Evolutionary conservation across 2,797 vertebrate species (phyloP).

Genomic region (Gobio occitaniae): DNA sequence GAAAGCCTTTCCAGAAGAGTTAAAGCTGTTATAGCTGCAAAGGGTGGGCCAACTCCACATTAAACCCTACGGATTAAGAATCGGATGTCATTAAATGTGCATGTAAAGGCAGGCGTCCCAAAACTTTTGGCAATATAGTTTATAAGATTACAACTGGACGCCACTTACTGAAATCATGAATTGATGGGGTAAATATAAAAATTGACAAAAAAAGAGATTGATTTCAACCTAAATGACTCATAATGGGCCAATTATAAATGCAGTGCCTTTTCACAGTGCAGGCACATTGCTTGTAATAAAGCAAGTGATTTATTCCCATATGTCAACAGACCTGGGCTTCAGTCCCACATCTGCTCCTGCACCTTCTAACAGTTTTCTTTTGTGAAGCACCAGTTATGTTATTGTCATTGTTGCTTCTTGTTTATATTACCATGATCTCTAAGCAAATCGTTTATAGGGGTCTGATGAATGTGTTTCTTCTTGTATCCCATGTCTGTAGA

Average conservation of each 20-base stretch:
- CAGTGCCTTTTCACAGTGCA: neutral
- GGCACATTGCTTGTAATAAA: neutral
- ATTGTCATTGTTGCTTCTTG: neutral
- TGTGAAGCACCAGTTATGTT: slow-evolving; percentile 18
- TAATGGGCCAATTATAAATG: neutral
- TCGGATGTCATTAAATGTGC: too few relatives aligned
- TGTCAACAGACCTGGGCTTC: neutral
- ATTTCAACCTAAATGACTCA: neutral
- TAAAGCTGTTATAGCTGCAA: too few relatives aligned
- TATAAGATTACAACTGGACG: neutral
- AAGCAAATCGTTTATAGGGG: neutral
- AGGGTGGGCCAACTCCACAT: too few relatives aligned
- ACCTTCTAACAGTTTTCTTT: slow-evolving; percentile 4
- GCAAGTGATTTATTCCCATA: neutral
- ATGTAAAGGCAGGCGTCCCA: too few relatives aligned
- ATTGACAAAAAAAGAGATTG: neutral
- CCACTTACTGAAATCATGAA: neutral
- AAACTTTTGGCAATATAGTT: too few relatives aligned
- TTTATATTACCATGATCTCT: neutral
- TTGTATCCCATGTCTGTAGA: slow-evolving; percentile 70
- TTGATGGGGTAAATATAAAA: neutral
- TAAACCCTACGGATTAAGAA: too few relatives aligned
- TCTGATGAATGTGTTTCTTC: slow-evolving; percentile 10
- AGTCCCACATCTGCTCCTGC: slow-evolving; percentile 26
- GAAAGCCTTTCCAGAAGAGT: too few relatives aligned